Base-by-base conservation (phyloP, 2,888 invertebrate species). In the Xylota segnis region DNA sequence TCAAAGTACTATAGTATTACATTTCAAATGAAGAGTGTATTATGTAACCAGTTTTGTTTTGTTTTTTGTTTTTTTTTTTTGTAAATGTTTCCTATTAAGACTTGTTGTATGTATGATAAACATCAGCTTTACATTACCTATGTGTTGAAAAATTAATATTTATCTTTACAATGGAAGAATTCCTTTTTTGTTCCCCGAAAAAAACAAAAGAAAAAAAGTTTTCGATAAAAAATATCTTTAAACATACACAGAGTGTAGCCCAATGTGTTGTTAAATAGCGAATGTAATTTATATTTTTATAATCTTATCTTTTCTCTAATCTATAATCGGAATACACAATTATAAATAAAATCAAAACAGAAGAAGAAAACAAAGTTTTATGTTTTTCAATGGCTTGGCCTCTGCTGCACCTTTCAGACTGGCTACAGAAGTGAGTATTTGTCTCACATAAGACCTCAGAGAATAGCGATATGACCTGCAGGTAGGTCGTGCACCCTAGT, bases 251-350 rank as follows among this genome's bases (percentile, higher is more conserved):
- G 43, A 37, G 27, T 79, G 63, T 84, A 81, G 84, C 75, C 70
- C 70, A 82, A 76, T 81, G 75, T 86, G 86, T 86, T 86, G 82
- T 76, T 86, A 14, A 81, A 81, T 84, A 81, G 71, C 61, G 71
- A 82, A 86, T 82, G 82, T 82, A 82, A 81, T 86, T 86, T 86
- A 86, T 86, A 82, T 86, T 86, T 86, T 86, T 86, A 68, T 86
- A 86, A 82, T 82, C 75, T 82, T 75, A 76, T 82, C 82, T 82
- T 58, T 82, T 82, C 82, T 72, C 47, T 66, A 68, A 82, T 72
- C 82, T 71, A 63, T 70, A 47, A 54, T 70, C 72, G 45, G 52
- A 65, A 32, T 37, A 83, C 52, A 61, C 50, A 82, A 75, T 76
- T 78, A 65, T 54, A 56, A 70, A 63, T 75, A 37, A 66, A 65